Percentiles rank a stretch among this genome's conserved stretches.
These are phyloP conservation scores for Micrastur ruficollis DNA, from an alignment of 2,797 vertebrate species.

Conservation along the genomic window DNA sequence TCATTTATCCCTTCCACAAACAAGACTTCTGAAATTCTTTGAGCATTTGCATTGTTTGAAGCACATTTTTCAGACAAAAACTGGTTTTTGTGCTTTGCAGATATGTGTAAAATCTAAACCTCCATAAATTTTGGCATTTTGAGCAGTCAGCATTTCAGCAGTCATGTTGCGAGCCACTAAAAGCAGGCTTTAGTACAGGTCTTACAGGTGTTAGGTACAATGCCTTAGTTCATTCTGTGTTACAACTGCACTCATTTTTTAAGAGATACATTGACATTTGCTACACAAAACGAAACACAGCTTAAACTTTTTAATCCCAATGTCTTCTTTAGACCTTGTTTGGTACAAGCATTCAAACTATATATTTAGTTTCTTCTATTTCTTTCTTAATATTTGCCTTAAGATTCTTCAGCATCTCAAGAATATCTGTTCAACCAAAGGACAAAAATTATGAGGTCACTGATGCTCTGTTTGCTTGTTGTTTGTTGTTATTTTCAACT, in stretches of 20 bases:
- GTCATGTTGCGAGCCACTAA: background rate
- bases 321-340: background rate
- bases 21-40: background rate
- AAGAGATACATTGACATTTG: background rate
- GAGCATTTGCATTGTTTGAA: background rate
- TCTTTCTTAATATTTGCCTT: background rate
- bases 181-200: background rate
- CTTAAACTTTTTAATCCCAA: background rate
- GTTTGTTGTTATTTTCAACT: background rate
- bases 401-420: background rate
- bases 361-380: background rate
- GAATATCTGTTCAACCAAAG: background rate
- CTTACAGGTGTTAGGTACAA: background rate
- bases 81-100: background rate
- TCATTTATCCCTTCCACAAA: background rate
- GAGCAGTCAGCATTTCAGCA: background rate
- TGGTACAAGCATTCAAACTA: background rate
- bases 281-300: background rate
- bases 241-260: background rate
- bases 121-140: background rate
- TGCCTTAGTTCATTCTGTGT: background rate
- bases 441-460: background rate
- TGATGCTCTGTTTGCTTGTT: background rate
- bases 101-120: background rate
- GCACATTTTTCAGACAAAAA: background rate